phyloP scores from a whole-genome alignment of 2,888 invertebrate genomes.

The Erebia epiphron region DNA sequence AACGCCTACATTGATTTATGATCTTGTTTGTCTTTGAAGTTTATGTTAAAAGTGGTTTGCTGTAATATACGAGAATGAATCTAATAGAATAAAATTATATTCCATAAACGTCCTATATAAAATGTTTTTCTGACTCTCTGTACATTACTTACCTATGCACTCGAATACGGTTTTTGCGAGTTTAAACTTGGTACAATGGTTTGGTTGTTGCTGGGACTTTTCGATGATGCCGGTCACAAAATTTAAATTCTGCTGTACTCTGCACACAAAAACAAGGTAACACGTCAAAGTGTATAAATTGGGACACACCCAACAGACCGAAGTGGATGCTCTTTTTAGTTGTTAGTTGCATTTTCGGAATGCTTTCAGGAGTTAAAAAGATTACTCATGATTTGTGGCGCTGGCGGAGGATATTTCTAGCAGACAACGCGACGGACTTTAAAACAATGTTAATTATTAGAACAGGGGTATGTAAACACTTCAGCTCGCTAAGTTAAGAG shows the following conservation, averaged over 20 bases:
- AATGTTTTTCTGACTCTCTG: too few relatives aligned
- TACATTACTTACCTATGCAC: too few relatives aligned
- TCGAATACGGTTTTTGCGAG: too few relatives aligned
- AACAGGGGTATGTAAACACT: background rate
- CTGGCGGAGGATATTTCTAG: slow-evolving; percentile 54
- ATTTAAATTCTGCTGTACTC: background rate
- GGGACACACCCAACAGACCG: slow-evolving; percentile 29
- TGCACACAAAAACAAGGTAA: background rate
- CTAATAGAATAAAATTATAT: too few relatives aligned
- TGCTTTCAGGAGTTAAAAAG: slow-evolving; percentile 70
- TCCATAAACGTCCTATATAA: too few relatives aligned
- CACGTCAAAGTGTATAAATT: slow-evolving; percentile 18
- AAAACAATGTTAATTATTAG: slow-evolving; percentile 23
- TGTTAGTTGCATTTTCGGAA: slow-evolving; percentile 57
- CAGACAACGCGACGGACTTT: slow-evolving; percentile 38
- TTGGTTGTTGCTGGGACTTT: too few relatives aligned
- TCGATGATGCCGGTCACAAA: background rate
- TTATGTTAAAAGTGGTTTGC: slow-evolving; percentile 39
- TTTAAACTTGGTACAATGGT: too few relatives aligned
- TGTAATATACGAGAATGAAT: background rate
- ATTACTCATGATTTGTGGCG: slow-evolving; percentile 70
- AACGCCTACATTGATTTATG: slow-evolving; percentile 68
- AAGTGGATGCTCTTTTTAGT: slow-evolving; percentile 46
- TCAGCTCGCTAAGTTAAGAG: background rate
- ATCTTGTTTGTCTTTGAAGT: slow-evolving; percentile 61